These are phyloP conservation scores for Cosmia pyralina DNA, from an alignment of 2,888 invertebrate species.

Conservation along the genomic window DNA sequence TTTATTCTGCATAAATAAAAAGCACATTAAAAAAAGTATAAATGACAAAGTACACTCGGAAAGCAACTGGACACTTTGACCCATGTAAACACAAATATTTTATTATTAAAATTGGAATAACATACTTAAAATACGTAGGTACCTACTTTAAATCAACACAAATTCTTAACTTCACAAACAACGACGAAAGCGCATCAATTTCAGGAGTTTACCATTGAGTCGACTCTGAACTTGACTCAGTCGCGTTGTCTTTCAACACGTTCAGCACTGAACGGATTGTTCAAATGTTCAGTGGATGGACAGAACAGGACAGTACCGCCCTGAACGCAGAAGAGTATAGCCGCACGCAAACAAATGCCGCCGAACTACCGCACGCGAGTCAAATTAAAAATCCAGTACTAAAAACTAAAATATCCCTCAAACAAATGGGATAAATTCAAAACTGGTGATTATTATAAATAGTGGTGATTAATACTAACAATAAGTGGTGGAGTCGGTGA, in stretches of 20 bases:
- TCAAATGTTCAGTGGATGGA: background rate
- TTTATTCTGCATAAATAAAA: no score
- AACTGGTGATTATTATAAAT: constrained; percentile 48
- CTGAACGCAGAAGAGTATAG: constrained; percentile 48
- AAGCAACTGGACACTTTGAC: no score
- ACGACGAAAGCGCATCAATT: constrained; percentile 24
- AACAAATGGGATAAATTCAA: constrained; percentile 83
- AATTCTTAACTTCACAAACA: background rate
- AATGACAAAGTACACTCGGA: no score
- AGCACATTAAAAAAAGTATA: no score
- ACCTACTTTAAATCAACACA: background rate
- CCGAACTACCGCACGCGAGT: constrained; percentile 81
- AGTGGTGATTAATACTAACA: constrained; percentile 52
- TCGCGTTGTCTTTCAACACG: constrained; percentile 37
- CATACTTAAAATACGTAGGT: no score
- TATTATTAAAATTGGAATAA: no score
- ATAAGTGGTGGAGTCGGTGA: constrained; percentile 55
- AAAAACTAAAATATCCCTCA: constrained; percentile 35
- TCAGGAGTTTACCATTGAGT: constrained; percentile 8
- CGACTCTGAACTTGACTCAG: constrained; percentile 10
- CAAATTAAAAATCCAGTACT: constrained; percentile 80
- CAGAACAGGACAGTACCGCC: constrained; percentile 47
- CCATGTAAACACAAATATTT: no score
- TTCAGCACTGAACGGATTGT: constrained; percentile 36
- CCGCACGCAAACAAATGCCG: constrained; percentile 77